phyloP scores from a whole-genome alignment of 2,888 invertebrate genomes.

The Sthenelais limicola region DNA sequence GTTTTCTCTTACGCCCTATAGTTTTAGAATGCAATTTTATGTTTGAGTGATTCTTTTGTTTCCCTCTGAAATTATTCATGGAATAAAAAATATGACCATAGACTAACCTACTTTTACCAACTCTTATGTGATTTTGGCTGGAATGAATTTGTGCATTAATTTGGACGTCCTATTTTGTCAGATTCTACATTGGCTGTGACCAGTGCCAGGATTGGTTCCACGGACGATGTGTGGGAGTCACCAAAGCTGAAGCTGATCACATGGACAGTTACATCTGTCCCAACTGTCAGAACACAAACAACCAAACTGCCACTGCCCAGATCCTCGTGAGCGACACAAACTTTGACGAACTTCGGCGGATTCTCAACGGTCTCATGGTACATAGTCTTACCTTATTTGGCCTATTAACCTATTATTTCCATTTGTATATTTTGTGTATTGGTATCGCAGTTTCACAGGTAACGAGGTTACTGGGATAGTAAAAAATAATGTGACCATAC shows the following conservation, averaged over 20 bases:
- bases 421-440: background rate
- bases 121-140: too few relatives aligned
- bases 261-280: conserved; percentile 98
- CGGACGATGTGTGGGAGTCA: conserved; percentile 91
- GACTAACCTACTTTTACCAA: too few relatives aligned
- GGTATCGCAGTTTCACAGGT: background rate
- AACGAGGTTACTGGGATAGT: too few relatives aligned
- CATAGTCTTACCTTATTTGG: too few relatives aligned
- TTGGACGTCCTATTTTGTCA: too few relatives aligned
- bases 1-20: too few relatives aligned
- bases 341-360: conserved; percentile 21
- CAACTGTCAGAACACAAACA: conserved; percentile 80
- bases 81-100: too few relatives aligned
- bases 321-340: background rate
- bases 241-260: conserved; percentile 78
- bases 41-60: too few relatives aligned
- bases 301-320: conserved; percentile 3
- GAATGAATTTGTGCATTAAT: too few relatives aligned
- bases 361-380: conserved; percentile 25
- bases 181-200: conserved; percentile 99
- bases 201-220: conserved; percentile 99
- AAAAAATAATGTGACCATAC: background rate
- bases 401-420: too few relatives aligned
- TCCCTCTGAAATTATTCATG: too few relatives aligned
- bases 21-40: too few relatives aligned